Percentiles rank a stretch among this genome's conserved stretches.
Conservation (phyloP, 1,140 invertebrate species). For the Neodiprion pinetum region DNA sequence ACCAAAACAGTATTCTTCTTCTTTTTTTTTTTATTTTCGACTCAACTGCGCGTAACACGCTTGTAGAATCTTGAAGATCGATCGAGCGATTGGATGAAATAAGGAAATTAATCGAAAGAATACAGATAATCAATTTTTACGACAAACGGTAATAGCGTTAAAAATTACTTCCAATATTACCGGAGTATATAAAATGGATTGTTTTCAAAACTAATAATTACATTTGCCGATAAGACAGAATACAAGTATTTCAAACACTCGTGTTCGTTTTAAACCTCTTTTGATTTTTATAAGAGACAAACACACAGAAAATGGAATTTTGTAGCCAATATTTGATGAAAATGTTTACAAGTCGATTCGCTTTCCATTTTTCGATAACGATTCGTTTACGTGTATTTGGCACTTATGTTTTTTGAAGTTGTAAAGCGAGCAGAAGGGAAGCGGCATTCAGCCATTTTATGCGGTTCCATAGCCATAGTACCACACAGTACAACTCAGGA, state of each 20-base stretch:
- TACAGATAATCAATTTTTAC: too few species aligned
- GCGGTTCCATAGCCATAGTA: constrained; percentile 63
- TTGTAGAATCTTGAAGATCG: constrained; percentile 25
- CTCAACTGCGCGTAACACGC: background rate
- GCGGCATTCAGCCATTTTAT: constrained; percentile 40
- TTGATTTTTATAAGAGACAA: background rate
- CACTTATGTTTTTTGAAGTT: background rate
- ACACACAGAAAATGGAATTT: background rate
- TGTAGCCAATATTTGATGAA: background rate
- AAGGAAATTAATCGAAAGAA: too few species aligned
- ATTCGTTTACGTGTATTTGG: background rate
- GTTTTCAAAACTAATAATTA: too few species aligned
- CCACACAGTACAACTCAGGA: constrained; percentile 64
- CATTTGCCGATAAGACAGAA: too few species aligned
- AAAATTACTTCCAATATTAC: too few species aligned
- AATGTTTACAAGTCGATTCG: background rate
- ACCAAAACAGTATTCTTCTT: background rate
- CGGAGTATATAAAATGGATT: too few species aligned
- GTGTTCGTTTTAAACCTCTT: background rate
- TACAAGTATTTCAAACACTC: too few species aligned
- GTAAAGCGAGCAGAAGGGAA: constrained; percentile 18
- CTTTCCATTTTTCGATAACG: background rate
- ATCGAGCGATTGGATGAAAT: background rate
- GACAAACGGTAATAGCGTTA: too few species aligned
- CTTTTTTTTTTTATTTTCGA: background rate